Evolutionary conservation across 2,797 vertebrate genomes (phyloP).

Genomic region (Odontamblyopus lacepedii): DNA sequence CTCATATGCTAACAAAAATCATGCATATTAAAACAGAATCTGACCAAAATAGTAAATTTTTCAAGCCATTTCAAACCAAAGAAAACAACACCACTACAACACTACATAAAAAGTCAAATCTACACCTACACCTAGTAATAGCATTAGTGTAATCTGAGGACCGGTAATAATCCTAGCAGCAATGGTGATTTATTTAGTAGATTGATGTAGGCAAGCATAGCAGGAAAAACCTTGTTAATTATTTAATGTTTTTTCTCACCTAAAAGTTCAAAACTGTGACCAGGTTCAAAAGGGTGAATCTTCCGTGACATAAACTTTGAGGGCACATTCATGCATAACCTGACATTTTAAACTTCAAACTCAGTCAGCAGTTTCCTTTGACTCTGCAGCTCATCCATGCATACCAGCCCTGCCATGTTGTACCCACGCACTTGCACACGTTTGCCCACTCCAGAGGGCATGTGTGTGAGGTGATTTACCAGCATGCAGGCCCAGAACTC

Average conservation of each 20-base stretch:
- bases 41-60: neutral
- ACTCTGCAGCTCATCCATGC: slow-evolving; percentile 5
- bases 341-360: slow-evolving; percentile 35
- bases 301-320: neutral
- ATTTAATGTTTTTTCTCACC: neutral
- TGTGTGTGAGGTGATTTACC: slow-evolving; percentile 48
- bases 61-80: neutral
- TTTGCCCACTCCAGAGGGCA: slow-evolving; percentile 34
- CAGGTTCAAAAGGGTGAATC: neutral
- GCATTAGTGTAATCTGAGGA: no score
- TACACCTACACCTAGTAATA: neutral
- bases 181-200: no score
- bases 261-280: neutral
- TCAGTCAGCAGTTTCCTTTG: slow-evolving; percentile 13
- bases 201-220: no score
- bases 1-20: neutral
- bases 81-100: neutral
- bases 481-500: slow-evolving; percentile 39
- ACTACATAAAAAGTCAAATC: neutral
- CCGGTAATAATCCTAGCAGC: no score
- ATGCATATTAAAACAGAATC: neutral
- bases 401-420: slow-evolving; percentile 13
- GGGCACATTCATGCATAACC: slow-evolving; percentile 12
- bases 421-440: slow-evolving; percentile 10
- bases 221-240: neutral